A percentile compares a stretch with the other conserved stretches of the same genome.
phyloP scores from a whole-genome alignment of 2,888 invertebrate species.

The Sminthurinus aureus region DNA sequence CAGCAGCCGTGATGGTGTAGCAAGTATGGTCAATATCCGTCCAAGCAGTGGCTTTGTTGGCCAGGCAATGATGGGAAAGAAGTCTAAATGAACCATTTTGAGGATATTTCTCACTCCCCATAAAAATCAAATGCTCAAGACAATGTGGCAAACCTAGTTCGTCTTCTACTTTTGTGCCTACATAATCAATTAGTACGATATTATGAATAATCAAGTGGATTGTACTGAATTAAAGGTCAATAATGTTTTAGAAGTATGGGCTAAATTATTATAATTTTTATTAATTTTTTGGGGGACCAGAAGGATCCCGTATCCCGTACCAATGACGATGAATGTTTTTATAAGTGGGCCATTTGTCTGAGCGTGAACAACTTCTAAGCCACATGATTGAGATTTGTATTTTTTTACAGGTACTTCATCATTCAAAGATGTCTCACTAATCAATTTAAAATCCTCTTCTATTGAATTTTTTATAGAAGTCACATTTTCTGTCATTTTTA shows the following conservation, averaged over 20 bases:
- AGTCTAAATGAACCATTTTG: not conserved
- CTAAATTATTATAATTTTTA: not conserved
- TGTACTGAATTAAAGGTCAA: no score
- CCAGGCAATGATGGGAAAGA: not conserved
- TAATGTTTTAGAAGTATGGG: not conserved
- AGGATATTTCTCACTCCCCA: slow-evolving; percentile 7
- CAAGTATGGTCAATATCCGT: slow-evolving; percentile 8
- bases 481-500: no score
- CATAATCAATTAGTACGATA: not conserved
- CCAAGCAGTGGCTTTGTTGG: not conserved
- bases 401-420: not conserved
- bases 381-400: not conserved
- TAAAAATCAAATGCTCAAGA: not conserved
- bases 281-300: no score
- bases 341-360: not conserved
- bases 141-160: not conserved
- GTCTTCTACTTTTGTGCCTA: not conserved
- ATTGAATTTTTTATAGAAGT: no score
- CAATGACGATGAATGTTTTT: not conserved
- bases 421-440: no score
- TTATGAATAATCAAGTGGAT: no score
- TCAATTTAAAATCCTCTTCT: no score
- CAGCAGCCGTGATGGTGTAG: not conserved
- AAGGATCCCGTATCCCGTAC: no score
- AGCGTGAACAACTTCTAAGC: not conserved